These are phyloP conservation scores for Trichogramma pretiosum DNA, from an alignment of 1,140 invertebrate genomes.

Conservation along the genomic window DNA sequence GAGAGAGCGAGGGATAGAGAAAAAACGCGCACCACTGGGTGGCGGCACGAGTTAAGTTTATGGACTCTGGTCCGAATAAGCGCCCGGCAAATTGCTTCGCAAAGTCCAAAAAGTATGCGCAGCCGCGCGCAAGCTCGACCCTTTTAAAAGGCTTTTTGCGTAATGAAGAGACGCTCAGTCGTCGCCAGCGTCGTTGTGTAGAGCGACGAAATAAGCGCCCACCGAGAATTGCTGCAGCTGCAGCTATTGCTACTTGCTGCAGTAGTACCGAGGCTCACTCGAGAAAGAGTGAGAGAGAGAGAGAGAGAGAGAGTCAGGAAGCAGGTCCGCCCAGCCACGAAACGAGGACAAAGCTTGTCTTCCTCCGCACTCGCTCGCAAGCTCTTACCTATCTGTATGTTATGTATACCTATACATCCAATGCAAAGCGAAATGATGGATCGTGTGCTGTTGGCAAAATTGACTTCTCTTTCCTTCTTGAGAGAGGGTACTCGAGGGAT, in stretches of 20 bases:
- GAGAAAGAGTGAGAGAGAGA: too few species aligned
- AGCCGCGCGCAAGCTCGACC: background rate
- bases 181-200: background rate
- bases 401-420: too few species aligned
- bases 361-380: too few species aligned
- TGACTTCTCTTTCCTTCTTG: background rate
- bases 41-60: too few species aligned
- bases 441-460: too few species aligned
- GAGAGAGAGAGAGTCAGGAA: background rate
- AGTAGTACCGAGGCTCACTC: background rate
- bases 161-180: constrained; percentile 10
- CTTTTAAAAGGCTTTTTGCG: constrained; percentile 7
- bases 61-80: too few species aligned
- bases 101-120: background rate
- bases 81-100: constrained; percentile 3
- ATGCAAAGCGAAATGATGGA: background rate
- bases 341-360: background rate
- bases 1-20: too few species aligned
- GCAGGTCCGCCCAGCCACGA: background rate
- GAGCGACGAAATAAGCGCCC: background rate
- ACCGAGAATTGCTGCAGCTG: too few species aligned
- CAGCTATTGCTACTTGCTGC: too few species aligned
- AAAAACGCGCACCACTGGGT: too few species aligned
- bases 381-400: too few species aligned
- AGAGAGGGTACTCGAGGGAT: too few species aligned